phyloP scores from a whole-genome alignment of 2,113 vertebrate genomes.

The Mola mola region DNA sequence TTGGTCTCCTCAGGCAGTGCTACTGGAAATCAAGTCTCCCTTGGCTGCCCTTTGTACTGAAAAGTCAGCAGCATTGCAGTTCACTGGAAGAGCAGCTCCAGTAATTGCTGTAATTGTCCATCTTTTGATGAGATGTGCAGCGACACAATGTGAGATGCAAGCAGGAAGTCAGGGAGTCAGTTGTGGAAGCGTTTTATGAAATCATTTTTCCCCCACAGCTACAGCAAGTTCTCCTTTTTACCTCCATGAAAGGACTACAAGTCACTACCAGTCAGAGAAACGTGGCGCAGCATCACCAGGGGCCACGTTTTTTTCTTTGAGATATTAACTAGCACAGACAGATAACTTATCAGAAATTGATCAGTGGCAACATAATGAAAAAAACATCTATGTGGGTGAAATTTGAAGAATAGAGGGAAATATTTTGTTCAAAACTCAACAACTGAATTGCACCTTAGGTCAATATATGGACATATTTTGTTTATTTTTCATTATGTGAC shows the following conservation, averaged over 20 bases:
- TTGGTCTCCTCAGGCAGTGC: conserved; percentile 4
- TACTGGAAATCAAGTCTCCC: conserved; percentile 2
- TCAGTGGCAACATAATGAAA: no score
- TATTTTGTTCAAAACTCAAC: no score
- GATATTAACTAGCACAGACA: not conserved
- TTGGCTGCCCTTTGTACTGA: conserved; percentile 42
- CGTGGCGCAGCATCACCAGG: not conserved
- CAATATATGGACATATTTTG: no score
- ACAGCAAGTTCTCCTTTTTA: conserved; percentile 18
- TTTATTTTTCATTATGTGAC: no score
- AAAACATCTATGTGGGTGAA: no score
- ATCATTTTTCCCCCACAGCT: conserved; percentile 6
- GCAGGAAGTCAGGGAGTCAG: conserved; percentile 29
- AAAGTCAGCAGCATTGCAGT: conserved; percentile 11
- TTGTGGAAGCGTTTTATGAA: conserved; percentile 36
- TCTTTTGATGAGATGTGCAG: conserved; percentile 55
- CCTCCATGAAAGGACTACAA: conserved; percentile 3
- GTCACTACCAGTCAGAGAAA: conserved; percentile 16
- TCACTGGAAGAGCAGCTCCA: conserved; percentile 46
- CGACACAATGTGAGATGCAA: conserved; percentile 46
- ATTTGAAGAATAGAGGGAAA: no score
- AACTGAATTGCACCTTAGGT: no score
- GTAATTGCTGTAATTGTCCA: conserved; percentile 68
- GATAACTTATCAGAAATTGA: not conserved
- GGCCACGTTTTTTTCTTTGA: not conserved